phyloP scores from a whole-genome alignment of 2,888 invertebrate genomes.

The Ctenicera cuprea region DNA sequence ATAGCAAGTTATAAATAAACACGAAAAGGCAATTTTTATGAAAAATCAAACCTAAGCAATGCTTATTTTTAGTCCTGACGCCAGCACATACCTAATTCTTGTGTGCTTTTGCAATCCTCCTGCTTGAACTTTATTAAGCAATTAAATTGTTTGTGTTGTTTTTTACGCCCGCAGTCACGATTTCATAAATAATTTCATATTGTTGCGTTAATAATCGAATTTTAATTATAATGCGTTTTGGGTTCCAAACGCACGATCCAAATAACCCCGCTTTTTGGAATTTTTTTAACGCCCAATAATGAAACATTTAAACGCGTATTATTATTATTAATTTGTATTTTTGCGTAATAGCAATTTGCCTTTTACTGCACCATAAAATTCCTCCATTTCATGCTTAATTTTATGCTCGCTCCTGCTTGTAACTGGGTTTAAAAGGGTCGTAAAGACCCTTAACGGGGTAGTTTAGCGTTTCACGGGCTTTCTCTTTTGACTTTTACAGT shows the following conservation, averaged over 20 bases:
- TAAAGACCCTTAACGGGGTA: conserved; percentile 32
- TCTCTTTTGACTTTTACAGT: conserved; percentile 22
- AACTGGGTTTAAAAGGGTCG: conserved; percentile 34
- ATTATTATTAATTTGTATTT: conserved; percentile 29
- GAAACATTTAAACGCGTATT: background rate
- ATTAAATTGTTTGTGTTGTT: background rate
- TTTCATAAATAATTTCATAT: conserved; percentile 3
- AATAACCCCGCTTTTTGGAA: no score
- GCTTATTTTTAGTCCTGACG: background rate
- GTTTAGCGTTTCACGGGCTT: conserved; percentile 33
- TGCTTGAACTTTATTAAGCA: background rate
- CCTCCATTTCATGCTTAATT: conserved; percentile 29
- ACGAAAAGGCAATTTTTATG: no score
- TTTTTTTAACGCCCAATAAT: no score
- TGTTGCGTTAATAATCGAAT: conserved; percentile 17
- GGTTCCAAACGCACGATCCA: background rate
- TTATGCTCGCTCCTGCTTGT: conserved; percentile 37
- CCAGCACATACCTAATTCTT: background rate
- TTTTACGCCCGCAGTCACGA: background rate
- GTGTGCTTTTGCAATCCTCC: conserved; percentile 6
- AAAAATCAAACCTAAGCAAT: no score
- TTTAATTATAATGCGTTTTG: conserved; percentile 3
- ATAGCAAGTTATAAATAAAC: no score
- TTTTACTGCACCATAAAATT: conserved; percentile 29
- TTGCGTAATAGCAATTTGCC: conserved; percentile 16